Base-by-base conservation (phyloP, 1,140 invertebrate genomes). In the Nomia melanderi region DNA sequence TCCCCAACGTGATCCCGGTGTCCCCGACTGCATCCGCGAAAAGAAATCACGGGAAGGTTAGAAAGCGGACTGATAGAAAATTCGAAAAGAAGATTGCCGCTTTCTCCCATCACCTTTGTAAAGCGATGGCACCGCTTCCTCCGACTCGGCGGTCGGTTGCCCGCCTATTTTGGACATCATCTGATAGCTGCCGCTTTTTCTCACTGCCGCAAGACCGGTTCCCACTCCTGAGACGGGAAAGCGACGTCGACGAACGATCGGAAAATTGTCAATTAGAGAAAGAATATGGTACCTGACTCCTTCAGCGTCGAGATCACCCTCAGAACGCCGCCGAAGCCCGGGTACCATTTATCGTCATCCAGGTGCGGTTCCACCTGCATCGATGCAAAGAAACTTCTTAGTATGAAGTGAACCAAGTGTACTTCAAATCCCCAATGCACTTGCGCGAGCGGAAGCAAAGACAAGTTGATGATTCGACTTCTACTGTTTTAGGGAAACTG, bases 301-400 rank as follows among this genome's bases (percentile, higher is more conserved):
- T 93, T 92, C 23, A 94, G 89, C 8, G 93, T 93, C 6, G 93
- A 92, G 27, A 93, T 92, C 64, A 95, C 91, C 81, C 93, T 88
- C 23, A 94, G 85, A 29, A 94, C 88, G 23, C 94, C 94, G 0
- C 94, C 94, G 69, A 94, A 95, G 33, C 93, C 94, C 7, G 93
- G 90, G 81, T 94, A 95, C 86, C 94, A 92, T 81, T 93, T 94
- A 33, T 94, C 94, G 76, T 95, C 94, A 36, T 90, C 83, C 25
- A 95, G 88, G 78, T 93, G 93, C 17, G 92, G 92, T n/a, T 93
- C 89, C 1, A 95, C 92, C 79, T 94, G 53, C 0, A 77, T 65
- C 6, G 5, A 29, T 14, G 39, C n/a, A 36, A 6, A 44, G 4
- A 12, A 2, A 47, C 17, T 4, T 20, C 7, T 47, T n/a, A 47